phyloP scores from a whole-genome alignment of 2,113 vertebrate genomes.

The Lepidothrix coronata region DNA sequence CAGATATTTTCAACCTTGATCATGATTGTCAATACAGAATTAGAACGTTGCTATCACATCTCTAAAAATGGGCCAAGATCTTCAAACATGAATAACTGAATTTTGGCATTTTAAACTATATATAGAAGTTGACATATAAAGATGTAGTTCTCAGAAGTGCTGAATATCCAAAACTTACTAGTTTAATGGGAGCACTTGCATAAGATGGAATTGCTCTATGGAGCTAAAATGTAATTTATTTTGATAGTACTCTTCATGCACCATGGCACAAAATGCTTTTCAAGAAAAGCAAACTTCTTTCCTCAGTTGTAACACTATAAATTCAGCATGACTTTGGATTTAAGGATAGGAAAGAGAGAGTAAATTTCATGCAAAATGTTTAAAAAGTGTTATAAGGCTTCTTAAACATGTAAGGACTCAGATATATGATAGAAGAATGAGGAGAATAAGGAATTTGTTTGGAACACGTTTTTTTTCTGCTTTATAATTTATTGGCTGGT shows the following conservation, averaged over 20 bases:
- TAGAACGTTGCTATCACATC: not conserved
- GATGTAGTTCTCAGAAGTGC: not conserved
- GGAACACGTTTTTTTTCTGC: not conserved
- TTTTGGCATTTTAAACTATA: not conserved
- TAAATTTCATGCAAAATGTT: not conserved
- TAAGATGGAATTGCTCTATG: not conserved
- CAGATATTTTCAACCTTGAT: not conserved
- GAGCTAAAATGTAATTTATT: conserved; percentile 8
- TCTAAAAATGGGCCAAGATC: not conserved
- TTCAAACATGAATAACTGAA: not conserved
- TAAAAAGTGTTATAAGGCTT: not conserved
- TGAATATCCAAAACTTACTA: not conserved
- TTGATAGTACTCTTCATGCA: not conserved
- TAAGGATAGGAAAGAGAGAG: not conserved
- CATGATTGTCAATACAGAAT: not conserved
- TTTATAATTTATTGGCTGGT: not conserved
- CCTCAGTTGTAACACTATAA: not conserved
- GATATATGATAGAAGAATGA: not conserved
- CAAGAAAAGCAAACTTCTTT: not conserved
- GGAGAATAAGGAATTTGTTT: not conserved
- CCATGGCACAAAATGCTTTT: not conserved
- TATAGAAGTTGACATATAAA: not conserved
- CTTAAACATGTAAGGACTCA: not conserved
- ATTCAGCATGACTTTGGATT: not conserved
- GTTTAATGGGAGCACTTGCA: not conserved